Evolutionary conservation across 2,888 invertebrate species (phyloP).

Genomic region (Zaprionus lineosus): DNA sequence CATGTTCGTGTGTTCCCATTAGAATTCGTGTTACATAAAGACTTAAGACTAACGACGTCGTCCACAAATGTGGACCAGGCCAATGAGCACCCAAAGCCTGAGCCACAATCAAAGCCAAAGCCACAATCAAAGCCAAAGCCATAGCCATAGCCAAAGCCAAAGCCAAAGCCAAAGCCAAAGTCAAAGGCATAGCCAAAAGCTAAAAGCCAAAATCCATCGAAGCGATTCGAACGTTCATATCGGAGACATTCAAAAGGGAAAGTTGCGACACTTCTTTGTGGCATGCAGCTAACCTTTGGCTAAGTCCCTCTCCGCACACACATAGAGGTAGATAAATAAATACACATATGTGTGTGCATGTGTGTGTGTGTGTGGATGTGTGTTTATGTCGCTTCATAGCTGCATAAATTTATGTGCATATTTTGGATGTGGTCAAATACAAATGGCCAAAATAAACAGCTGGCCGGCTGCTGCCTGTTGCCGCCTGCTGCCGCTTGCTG

Average conservation of each 20-base stretch:
- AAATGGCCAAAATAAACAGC: slow-evolving; percentile 58
- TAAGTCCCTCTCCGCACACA: slow-evolving; percentile 1
- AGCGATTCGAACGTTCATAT: slow-evolving; percentile 57
- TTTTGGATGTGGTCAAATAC: slow-evolving; percentile 60
- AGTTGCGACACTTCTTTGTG: slow-evolving; percentile 64
- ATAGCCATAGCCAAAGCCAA: no score
- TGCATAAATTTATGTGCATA: slow-evolving; percentile 66
- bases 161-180: no score
- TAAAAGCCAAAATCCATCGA: slow-evolving; percentile 28
- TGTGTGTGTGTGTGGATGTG: not conserved
- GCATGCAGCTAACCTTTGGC: slow-evolving; percentile 50
- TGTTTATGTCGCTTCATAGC: slow-evolving; percentile 34
- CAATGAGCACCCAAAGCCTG: no score
- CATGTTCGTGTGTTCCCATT: slow-evolving; percentile 30
- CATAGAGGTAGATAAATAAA: not conserved
- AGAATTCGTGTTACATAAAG: slow-evolving; percentile 52
- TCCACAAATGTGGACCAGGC: slow-evolving; percentile 46
- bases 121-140: no score
- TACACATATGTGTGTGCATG: not conserved
- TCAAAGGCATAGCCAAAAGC: no score
- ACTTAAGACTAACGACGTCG: slow-evolving; percentile 12
- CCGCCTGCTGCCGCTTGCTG: no score
- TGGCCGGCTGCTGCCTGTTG: no score
- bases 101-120: no score
- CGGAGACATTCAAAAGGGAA: slow-evolving; percentile 64